phyloP scores from a whole-genome alignment of 2,888 invertebrate genomes.

The Coronaproctus castanopsis region DNA sequence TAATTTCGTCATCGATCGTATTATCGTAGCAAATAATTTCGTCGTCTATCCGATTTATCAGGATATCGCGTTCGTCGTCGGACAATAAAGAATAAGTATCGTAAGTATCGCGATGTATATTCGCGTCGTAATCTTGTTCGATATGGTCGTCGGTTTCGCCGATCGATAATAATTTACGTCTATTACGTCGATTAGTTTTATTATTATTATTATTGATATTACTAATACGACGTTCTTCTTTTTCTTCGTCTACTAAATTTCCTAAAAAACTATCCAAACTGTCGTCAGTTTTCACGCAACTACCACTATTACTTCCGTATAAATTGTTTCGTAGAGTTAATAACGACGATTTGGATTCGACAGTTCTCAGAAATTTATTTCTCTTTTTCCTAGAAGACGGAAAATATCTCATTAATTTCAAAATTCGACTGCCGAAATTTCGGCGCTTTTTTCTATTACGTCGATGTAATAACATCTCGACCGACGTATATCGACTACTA shows the following conservation, averaged over 20 bases:
- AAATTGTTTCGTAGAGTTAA: background rate
- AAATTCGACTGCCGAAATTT: constrained; percentile 12
- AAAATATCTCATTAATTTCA: constrained; percentile 7
- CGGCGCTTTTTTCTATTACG: constrained; percentile 14
- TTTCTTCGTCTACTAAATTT: background rate
- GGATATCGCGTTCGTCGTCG: background rate
- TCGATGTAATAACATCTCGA: constrained; percentile 11
- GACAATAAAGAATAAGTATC: background rate
- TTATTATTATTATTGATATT: too few species aligned
- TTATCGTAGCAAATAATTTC: background rate
- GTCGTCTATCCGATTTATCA: background rate
- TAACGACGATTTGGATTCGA: background rate
- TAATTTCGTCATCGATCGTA: background rate
- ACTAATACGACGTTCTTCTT: background rate
- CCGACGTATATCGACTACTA: constrained; percentile 22
- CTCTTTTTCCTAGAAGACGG: constrained; percentile 7
- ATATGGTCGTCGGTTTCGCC: background rate
- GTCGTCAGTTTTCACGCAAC: background rate
- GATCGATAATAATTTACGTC: background rate
- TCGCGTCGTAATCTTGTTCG: background rate
- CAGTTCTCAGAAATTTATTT: background rate
- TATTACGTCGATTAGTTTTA: background rate
- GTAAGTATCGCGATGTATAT: background rate
- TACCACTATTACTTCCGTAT: background rate
- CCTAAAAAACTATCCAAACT: background rate